Evolutionary conservation across 2,888 invertebrate species (phyloP), one percentile per base, ranked within the genome.

Genomic region (Tupiocoris notatus): DNA sequence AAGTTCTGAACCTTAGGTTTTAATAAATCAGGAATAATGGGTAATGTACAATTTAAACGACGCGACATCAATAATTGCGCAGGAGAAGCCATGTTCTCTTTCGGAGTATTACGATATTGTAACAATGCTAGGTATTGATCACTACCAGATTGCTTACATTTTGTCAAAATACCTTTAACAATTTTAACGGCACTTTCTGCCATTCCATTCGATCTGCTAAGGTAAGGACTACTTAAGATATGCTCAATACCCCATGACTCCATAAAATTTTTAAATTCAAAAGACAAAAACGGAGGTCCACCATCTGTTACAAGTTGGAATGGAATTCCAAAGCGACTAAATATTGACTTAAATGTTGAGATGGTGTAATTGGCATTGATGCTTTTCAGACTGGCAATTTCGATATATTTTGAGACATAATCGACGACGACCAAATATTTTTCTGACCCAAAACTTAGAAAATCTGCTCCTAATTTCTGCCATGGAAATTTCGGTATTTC

Each of bases 231-330:
- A 39, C 9, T 64, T 12, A 25, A 20, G 6, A 54, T 24, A 23
- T 74, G 64, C 17, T 24, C 54, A 74, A 74, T 61, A 18, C 65
- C 39, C 39, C 61, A 74, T 39, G 63, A 6, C 17, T 39, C 17
- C n/a, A 17, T 17, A 59, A 75, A 75, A n/a, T 67, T 21, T 62
- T 21, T 23, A 20, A 75, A 64, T 75, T 67, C 23, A 7, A 0
- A 12, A n/a, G 75, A 75, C 39, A 2, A 1, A 20, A 75, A 75
- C 12, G 75, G 75, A 1, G 75, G 75, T 66, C 75, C 66, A 57
- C 58, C 23, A 66, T 75, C 66, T 1, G 57, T 58, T 2, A 75
- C 12, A 1, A 75, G 16, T 21, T 23, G 20, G 2, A 1, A 39
- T n/a, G 75, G 66, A n/a, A 75, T 59, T n/a, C 75, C 67, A 24